A percentile compares a stretch with the other conserved stretches of the same genome.
Conservation (phyloP, 2,113 vertebrate genomes). For the Emberiza fucata region DNA sequence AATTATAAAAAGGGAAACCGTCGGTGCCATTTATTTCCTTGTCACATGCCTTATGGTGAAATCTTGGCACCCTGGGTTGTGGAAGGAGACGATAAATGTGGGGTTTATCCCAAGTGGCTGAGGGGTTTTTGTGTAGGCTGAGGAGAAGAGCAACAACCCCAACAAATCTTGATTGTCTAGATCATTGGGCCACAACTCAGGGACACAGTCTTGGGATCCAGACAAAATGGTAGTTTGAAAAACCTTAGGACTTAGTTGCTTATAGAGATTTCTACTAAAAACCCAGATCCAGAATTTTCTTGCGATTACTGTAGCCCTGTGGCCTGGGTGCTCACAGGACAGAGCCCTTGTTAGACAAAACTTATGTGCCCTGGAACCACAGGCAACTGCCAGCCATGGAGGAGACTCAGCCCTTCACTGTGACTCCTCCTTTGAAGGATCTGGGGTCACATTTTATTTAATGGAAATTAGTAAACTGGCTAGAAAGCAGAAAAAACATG, state of each 20-base stretch:
- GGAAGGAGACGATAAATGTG: neutral
- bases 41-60: neutral
- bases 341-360: neutral
- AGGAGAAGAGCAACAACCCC: neutral
- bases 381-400: neutral
- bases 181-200: neutral
- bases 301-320: neutral
- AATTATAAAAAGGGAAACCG: slow-evolving; percentile 7
- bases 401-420: neutral
- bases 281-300: neutral
- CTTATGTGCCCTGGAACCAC: neutral
- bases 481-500: neutral
- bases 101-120: neutral
- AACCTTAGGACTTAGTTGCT: neutral
- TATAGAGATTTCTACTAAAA: neutral
- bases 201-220: neutral
- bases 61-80: neutral
- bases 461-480: neutral
- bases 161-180: neutral
- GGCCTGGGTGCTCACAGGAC: neutral
- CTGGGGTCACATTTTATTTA: neutral
- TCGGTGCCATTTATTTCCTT: neutral
- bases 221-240: neutral
- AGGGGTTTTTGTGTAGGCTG: neutral
- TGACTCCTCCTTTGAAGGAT: neutral